Evolutionary conservation across 1,140 invertebrate species (phyloP).

Genomic region (Pomacea maculata): DNA sequence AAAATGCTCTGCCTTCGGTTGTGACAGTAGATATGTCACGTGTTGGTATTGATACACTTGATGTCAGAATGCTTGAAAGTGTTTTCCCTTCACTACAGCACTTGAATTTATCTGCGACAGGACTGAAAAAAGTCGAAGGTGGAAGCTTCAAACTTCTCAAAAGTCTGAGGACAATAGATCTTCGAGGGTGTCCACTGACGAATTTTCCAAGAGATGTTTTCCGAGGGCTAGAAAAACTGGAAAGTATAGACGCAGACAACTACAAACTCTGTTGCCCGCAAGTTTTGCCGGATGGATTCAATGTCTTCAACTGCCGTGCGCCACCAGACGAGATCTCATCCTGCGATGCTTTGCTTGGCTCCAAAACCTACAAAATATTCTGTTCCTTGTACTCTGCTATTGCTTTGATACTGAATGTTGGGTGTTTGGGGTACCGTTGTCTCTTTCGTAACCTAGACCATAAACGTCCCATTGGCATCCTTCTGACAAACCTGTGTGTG

Average conservation of each 20-base stretch:
- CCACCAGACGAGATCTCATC: conserved; percentile 38
- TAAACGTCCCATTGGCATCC: conserved; percentile 25
- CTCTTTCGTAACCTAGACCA: not conserved
- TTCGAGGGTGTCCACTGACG: conserved; percentile 16
- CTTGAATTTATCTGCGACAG: not conserved
- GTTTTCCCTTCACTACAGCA: conserved; percentile 7
- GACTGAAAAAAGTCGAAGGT: not conserved
- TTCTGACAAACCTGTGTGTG: conserved; percentile 35
- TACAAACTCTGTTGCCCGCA: conserved; percentile 35
- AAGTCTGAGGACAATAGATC: conserved; percentile 10
- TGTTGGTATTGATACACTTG: not conserved
- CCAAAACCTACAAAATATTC: conserved; percentile 22
- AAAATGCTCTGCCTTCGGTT: not conserved
- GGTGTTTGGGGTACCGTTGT: conserved; percentile 17
- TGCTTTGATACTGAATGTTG: conserved; percentile 33
- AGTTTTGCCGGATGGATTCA: conserved; percentile 23
- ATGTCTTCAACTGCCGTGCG: conserved; percentile 11
- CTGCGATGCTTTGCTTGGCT: conserved; percentile 34
- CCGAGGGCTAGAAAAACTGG: not conserved
- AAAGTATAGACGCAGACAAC: conserved; percentile 19
- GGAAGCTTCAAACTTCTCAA: conserved; percentile 8
- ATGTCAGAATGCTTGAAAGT: not conserved
- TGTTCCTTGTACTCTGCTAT: conserved; percentile 34
- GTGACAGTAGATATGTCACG: not conserved
- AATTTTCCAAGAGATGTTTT: conserved; percentile 15